Conservation (phyloP, 2,888 invertebrate species). For the Tachina grossa region DNA sequence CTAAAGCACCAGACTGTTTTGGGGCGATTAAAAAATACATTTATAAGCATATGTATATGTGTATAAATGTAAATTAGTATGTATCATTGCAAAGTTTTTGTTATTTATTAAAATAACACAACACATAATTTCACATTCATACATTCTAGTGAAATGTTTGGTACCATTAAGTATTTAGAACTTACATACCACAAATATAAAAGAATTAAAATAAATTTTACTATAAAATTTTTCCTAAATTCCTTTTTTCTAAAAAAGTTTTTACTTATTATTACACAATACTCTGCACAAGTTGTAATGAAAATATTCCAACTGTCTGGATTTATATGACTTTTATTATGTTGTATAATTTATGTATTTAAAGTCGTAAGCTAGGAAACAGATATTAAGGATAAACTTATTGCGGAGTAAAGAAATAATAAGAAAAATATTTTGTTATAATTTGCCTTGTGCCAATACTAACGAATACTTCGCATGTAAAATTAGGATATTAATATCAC, state of each 20-base stretch:
- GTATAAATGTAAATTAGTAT: neutral
- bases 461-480: no score
- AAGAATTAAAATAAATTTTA: neutral
- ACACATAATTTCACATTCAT: neutral
- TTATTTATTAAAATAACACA: neutral
- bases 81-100: neutral
- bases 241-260: neutral
- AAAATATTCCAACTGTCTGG: constrained; percentile 15
- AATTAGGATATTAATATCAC: no score
- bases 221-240: neutral
- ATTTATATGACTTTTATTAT: constrained; percentile 31
- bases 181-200: neutral
- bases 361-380: neutral
- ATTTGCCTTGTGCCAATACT: no score
- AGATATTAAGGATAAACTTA: neutral
- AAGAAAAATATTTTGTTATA: no score
- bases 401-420: neutral
- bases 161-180: neutral
- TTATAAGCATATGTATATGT: no score
- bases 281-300: constrained; percentile 4
- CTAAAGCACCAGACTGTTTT: neutral
- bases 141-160: neutral
- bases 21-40: constrained; percentile 13
- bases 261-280: neutral
- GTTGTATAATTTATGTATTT: neutral